phyloP scores from a whole-genome alignment of 2,888 invertebrate species.

The Trachelus stipa region DNA sequence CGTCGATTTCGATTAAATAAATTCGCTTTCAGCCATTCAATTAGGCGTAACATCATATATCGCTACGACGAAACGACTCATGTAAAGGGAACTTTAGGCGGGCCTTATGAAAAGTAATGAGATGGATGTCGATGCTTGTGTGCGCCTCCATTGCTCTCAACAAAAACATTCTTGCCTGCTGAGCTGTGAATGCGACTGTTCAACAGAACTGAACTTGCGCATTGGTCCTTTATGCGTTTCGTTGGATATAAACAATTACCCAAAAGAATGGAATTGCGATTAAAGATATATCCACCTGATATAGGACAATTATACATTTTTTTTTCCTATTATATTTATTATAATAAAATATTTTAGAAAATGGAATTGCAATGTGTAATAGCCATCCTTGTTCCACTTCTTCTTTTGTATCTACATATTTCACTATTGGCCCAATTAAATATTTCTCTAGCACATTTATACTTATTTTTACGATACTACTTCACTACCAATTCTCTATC shows the following conservation, averaged over 20 bases:
- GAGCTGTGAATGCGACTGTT: slow-evolving; percentile 48
- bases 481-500: background rate
- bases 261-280: background rate
- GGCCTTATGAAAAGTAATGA: slow-evolving; percentile 23
- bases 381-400: background rate
- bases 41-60: background rate
- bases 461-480: background rate
- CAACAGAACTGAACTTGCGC: background rate
- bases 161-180: slow-evolving; percentile 53
- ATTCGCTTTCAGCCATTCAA: background rate
- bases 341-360: background rate
- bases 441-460: background rate
- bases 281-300: too few species aligned
- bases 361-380: background rate
- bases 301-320: background rate
- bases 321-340: background rate
- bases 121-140: slow-evolving; percentile 27
- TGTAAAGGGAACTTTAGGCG: background rate
- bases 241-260: background rate
- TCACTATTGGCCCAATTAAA: background rate
- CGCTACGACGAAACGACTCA: background rate
- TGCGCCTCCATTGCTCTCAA: slow-evolving; percentile 32
- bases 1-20: background rate
- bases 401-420: background rate
- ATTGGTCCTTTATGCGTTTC: background rate